Evolutionary conservation across 2,888 invertebrate species (phyloP).

Genomic region (Drosophila mettleri): DNA sequence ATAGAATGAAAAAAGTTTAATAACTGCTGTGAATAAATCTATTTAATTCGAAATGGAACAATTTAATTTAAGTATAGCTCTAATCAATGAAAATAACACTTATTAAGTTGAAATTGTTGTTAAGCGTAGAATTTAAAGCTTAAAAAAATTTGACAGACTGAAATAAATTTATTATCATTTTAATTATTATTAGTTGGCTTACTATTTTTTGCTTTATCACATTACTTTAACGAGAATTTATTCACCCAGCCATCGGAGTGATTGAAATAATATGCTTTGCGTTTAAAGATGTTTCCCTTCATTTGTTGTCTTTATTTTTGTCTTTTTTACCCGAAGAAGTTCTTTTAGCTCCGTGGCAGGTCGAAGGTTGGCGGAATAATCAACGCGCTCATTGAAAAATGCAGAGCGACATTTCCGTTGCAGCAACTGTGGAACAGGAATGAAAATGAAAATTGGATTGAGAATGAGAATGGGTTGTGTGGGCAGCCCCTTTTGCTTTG

Average conservation of each 20-base stretch:
- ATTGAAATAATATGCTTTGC: no score
- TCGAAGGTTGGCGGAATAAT: slow-evolving; percentile 55
- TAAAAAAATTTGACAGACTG: no score
- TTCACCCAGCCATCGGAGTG: no score
- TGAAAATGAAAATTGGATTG: slow-evolving; percentile 13
- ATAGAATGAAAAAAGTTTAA: background rate
- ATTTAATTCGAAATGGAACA: background rate
- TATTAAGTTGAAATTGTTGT: no score
- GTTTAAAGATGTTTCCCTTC: slow-evolving; percentile 23
- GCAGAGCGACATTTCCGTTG: slow-evolving; percentile 70
- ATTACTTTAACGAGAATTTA: no score
- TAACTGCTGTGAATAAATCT: background rate
- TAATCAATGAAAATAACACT: no score
- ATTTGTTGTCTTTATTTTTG: slow-evolving; percentile 21
- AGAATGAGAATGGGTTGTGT: slow-evolving; percentile 28
- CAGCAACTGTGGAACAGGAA: slow-evolving; percentile 18
- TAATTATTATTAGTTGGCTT: no score
- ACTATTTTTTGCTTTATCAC: no score
- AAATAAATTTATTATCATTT: no score
- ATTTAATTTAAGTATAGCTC: background rate
- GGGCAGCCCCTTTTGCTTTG: slow-evolving; percentile 39
- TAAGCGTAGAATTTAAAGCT: no score
- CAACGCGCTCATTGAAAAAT: slow-evolving; percentile 76
- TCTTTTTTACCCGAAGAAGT: slow-evolving; percentile 4
- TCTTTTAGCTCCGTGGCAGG: no score